Evolutionary conservation across 2,113 vertebrate species (phyloP).

Genomic region (Turdus rufiventris): DNA sequence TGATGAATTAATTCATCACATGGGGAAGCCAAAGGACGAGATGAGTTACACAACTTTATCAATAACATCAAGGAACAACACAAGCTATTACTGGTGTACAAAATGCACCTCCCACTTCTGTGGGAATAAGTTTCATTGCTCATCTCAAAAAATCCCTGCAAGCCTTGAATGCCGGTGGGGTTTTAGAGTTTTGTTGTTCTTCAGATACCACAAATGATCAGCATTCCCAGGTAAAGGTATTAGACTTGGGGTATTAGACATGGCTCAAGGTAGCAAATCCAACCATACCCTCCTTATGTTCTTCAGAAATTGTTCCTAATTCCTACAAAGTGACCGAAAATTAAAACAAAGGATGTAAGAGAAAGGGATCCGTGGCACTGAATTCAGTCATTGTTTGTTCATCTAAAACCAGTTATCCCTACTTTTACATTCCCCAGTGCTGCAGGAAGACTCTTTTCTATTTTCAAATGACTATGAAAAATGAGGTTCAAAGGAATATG

Average conservation of each 20-base stretch:
- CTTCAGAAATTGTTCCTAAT: background rate
- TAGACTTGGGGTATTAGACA: background rate
- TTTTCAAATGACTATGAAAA: background rate
- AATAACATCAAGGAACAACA: background rate
- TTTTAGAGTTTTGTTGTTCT: background rate
- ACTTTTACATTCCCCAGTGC: background rate
- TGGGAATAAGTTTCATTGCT: background rate
- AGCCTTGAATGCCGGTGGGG: background rate
- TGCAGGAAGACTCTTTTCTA: background rate
- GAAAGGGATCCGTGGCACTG: background rate
- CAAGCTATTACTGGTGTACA: background rate
- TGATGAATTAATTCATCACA: background rate
- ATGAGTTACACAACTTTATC: background rate
- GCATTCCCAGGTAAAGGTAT: background rate
- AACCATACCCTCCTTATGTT: rapidly evolving
- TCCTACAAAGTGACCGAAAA: background rate
- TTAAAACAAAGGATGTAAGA: background rate
- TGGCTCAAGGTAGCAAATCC: background rate
- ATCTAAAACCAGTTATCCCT: background rate
- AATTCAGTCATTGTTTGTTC: background rate
- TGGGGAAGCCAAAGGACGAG: background rate
- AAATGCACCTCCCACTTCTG: background rate
- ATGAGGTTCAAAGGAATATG: background rate
- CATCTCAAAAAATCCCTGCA: background rate
- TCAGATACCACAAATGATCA: background rate